Evolutionary conservation across 2,888 invertebrate species (phyloP), one percentile per base, ranked within the genome.

Genomic region (Campoletis raptor): DNA sequence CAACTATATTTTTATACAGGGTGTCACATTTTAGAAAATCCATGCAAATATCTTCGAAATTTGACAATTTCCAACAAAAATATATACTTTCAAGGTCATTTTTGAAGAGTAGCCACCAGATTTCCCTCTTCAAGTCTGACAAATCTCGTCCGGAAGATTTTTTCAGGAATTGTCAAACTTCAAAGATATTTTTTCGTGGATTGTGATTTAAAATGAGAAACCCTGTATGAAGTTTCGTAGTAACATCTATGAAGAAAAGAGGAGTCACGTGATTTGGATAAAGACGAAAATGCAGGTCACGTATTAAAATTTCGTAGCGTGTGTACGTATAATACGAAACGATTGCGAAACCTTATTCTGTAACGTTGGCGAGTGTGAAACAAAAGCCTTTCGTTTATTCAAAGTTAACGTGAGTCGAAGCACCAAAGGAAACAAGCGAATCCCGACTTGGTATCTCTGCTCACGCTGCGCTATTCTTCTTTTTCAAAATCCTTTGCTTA

Each of bases 251-350:
- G 73, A 76, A 72, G 79, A 81, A 81, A 86, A 89, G 88, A 87
- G 85, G 85, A 85, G 83, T 87, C 84, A 81, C 76, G 86, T 87
- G 88, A 87, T 88, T 87, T 78, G 86, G 54, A 67, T 83, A 57
- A 57, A 69, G 64, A 36, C 18, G 74, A 69, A 69, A 90, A 93
- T 93, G 92, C 93, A 78, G 89, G 81, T 91, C 93, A 93, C 93
- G 93, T 94, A 92, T 93, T 90, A 92, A 91, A 92, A 93, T 92
- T 93, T 92, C 90, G 90, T 91, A 90, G 91, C 90, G 90, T 88
- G 90, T 88, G 79, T 88, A 80, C 85, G 81, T 88, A 80, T 85
- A 83, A 80, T 85, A 83, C 87, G 72, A 82, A 82, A 70, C 69
- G 77, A 73, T 73, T 77, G 77, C 54, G 79, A 66, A 84, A 70